Evolutionary conservation across 2,113 vertebrate genomes (phyloP), one percentile per base, ranked within the genome.

Genomic region (Morone chrysops): DNA sequence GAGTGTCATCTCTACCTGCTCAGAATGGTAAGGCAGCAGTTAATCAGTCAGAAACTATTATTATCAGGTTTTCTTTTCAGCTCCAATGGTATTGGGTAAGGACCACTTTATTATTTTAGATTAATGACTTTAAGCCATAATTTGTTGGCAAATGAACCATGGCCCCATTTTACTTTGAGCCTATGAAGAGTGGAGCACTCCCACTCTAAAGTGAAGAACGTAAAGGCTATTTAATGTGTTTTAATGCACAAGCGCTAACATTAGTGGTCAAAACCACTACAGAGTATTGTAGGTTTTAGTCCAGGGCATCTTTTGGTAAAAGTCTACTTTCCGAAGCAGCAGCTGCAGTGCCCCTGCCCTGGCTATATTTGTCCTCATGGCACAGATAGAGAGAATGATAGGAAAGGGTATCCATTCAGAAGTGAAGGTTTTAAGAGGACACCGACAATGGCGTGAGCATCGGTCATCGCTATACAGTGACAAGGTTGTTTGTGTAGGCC

Each of bases 1-100:
- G 96, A 95, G 96, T 95, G 93, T 93, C 96, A 89, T 96, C 97
- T 92, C 96, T 96, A 92, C 94, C 96, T 14, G 94, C 96, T 94
- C 96, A 96, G 94, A 97, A 98, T 63, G 97, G 98, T 99, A 95
- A 97, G 96, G 56, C 48, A 14, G 18, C 25, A 56, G 31, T 50
- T 41, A 31, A 72, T 75, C 14, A 66, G n/a, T 41, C 54, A 56
- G 41, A 65, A 36, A 36, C 67, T 0, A 41, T n/a, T 75, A n/a
- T 12, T 38, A 38, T 8, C 31, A 36, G 31, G 59, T 60, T 68
- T 68, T 41, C 14, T 22, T 61, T 70, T 70, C 22, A 59, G 41
- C 60, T 45, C 14, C 36, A 12, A n/a, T 43, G 3, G 20, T 41
- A 13, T 54, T 4, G 1, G 41, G 20, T 40, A 10, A 50, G 11